These are phyloP conservation scores for Entosphenus tridentatus DNA, from an alignment of 2,113 vertebrate genomes.

Conservation along the genomic window DNA sequence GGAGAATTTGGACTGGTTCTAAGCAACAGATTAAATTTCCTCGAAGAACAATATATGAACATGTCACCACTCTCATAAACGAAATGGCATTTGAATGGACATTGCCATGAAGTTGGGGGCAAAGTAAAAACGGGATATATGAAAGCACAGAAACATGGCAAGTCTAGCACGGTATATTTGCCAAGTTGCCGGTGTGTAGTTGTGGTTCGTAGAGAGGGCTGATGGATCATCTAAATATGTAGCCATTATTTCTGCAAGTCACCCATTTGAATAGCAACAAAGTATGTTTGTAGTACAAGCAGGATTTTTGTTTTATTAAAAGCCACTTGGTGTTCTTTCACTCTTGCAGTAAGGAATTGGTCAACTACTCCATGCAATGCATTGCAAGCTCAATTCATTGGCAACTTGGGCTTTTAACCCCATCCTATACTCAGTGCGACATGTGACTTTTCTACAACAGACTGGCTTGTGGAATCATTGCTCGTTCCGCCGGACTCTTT, in stretches of 20 bases:
- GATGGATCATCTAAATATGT: too few relatives aligned
- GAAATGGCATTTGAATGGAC: neutral
- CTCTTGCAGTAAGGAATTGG: neutral
- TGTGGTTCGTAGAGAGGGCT: too few relatives aligned
- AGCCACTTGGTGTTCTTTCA: neutral
- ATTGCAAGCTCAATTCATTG: neutral
- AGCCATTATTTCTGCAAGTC: too few relatives aligned
- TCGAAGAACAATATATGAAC: neutral
- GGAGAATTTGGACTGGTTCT: neutral
- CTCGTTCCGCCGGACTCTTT: slow-evolving; percentile 52
- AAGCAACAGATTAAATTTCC: neutral
- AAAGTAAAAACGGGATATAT: too few relatives aligned
- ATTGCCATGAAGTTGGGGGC: too few relatives aligned
- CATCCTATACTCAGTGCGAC: neutral
- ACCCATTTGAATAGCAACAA: too few relatives aligned
- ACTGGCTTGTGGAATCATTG: slow-evolving; percentile 63
- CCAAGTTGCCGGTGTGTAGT: too few relatives aligned
- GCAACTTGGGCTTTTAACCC: neutral
- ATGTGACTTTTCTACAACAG: slow-evolving; percentile 17
- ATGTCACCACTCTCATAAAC: neutral
- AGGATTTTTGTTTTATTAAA: neutral
- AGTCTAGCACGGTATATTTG: too few relatives aligned
- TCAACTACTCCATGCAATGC: neutral
- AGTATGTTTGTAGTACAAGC: too few relatives aligned
- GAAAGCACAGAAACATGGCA: too few relatives aligned